Conservation (phyloP, 2,888 invertebrate genomes). For the Leistus spinibarbis region DNA sequence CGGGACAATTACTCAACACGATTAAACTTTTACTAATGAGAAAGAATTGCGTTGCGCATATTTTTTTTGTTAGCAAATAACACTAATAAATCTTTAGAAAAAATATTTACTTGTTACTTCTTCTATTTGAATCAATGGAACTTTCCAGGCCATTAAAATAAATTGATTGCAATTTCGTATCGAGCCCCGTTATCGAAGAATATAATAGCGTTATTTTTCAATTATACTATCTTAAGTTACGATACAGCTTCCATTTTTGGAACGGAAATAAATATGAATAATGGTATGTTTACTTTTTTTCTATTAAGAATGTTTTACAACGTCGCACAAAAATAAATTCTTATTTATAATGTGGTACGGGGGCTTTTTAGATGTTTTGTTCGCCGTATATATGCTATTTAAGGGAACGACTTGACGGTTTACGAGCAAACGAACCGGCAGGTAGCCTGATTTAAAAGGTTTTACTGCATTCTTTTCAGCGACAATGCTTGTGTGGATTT, state of each 20-base stretch:
- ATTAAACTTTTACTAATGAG: conserved; percentile 25
- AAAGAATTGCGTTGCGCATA: conserved; percentile 1
- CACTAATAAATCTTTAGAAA: not conserved
- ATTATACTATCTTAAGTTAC: not conserved
- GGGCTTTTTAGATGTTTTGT: not conserved
- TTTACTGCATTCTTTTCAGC: not conserved
- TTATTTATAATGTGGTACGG: not conserved
- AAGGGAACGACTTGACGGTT: not conserved
- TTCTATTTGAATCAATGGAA: not conserved
- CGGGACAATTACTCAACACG: conserved; percentile 24
- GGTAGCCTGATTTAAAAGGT: not conserved
- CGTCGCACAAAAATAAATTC: not conserved
- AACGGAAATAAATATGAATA: not conserved
- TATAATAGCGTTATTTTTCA: not conserved
- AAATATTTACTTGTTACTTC: not conserved
- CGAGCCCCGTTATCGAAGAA: not conserved
- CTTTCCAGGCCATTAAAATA: not conserved
- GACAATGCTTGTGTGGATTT: not conserved
- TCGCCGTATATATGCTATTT: not conserved
- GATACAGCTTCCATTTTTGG: not conserved
- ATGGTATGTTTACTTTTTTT: not conserved
- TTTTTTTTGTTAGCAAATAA: conserved; percentile 2
- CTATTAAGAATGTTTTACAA: not conserved
- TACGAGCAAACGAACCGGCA: not conserved
- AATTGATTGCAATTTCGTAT: not conserved